A percentile compares a stretch with the other conserved stretches of the same genome.
phyloP scores from a whole-genome alignment of 2,113 vertebrate species.

The Sisor rabdophorus region DNA sequence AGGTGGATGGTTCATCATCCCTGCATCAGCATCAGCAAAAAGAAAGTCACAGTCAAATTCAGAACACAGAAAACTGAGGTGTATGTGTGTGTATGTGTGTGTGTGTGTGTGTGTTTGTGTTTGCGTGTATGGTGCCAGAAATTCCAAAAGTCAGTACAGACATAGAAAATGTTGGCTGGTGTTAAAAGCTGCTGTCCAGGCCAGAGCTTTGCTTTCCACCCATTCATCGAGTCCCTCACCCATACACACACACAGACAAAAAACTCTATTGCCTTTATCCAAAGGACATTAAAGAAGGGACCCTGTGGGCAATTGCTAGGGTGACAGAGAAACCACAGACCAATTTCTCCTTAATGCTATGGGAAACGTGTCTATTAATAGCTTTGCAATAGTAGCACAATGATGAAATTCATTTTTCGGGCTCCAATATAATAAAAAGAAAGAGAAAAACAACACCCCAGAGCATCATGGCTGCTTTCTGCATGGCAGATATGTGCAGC shows the following conservation, averaged over 20 bases:
- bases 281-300: constrained; percentile 30
- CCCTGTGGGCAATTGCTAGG: constrained; percentile 40
- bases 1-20: constrained; percentile 96
- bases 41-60: constrained; percentile 15
- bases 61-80: neutral
- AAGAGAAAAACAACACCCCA: constrained; percentile 37
- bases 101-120: neutral
- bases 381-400: constrained; percentile 39
- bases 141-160: constrained; percentile 2
- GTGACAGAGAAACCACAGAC: constrained; percentile 42
- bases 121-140: neutral
- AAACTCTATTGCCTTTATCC: constrained; percentile 7
- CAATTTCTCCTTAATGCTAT: constrained; percentile 50
- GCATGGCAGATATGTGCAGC: constrained; percentile 20
- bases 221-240: constrained; percentile 5
- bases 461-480: constrained; percentile 17
- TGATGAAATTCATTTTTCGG: constrained; percentile 40
- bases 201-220: constrained; percentile 62
- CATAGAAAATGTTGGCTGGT: constrained; percentile 3
- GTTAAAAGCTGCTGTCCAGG: constrained; percentile 46
- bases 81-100: neutral
- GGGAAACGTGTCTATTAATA: constrained; percentile 45
- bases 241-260: constrained; percentile 5
- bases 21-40: constrained; percentile 62
- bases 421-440: constrained; percentile 51